Evolutionary conservation across 64 coral and sea anemone genomes (phyloP).

Genomic region (Actinia equina): DNA sequence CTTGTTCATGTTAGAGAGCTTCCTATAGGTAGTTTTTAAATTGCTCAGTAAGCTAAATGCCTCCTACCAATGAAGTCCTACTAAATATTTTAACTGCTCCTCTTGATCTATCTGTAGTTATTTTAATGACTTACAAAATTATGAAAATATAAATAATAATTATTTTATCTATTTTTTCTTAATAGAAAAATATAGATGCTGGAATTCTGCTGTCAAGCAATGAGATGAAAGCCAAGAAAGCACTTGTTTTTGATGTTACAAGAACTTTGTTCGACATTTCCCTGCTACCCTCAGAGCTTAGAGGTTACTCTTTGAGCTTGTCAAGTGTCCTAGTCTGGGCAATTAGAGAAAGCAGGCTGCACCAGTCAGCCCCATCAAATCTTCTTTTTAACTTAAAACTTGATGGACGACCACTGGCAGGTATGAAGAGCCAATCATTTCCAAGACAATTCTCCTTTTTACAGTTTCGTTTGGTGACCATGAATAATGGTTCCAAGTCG

Average conservation of each 20-base stretch:
- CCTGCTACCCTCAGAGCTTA: conserved; percentile 27
- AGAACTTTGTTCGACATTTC: conserved; percentile 33
- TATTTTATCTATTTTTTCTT: background rate
- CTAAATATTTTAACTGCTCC: too few species aligned
- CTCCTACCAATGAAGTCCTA: too few species aligned
- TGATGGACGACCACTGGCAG: conserved; percentile 35
- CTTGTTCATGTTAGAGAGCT: too few species aligned
- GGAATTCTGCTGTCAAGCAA: conserved; percentile 40
- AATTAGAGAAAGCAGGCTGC: conserved; percentile 38
- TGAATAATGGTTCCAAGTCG: too few species aligned
- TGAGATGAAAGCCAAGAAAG: conserved; percentile 54
- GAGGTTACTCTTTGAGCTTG: conserved; percentile 31
- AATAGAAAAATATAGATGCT: conserved; percentile 32
- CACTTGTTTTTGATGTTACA: conserved; percentile 48
- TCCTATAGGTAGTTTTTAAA: too few species aligned
- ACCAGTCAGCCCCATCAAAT: conserved; percentile 10
- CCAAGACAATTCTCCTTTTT: background rate
- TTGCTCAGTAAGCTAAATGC: too few species aligned
- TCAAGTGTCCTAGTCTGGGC: conserved; percentile 42
- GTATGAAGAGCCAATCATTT: background rate
- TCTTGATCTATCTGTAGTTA: too few species aligned
- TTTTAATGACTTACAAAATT: too few species aligned
- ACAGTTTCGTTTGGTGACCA: too few species aligned
- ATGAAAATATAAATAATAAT: too few species aligned
- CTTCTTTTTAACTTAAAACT: conserved; percentile 54